phyloP scores from a whole-genome alignment of 1,140 invertebrate genomes.

The Cephus cinctus region DNA sequence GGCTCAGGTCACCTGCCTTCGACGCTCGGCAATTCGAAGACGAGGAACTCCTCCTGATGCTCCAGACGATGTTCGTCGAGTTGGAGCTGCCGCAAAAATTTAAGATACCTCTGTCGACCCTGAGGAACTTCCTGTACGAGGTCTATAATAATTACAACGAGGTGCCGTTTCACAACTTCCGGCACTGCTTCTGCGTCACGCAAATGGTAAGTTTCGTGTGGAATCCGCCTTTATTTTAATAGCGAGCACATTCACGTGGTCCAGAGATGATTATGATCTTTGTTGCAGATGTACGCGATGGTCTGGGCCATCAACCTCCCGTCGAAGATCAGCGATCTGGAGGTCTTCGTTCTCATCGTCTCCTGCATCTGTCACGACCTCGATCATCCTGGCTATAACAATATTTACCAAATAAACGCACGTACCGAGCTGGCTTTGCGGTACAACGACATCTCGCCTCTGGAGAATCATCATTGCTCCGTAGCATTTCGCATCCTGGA shows the following conservation, averaged over 20 bases:
- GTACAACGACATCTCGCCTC: conserved; percentile 86
- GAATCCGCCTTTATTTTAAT: background rate
- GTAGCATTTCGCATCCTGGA: conserved; percentile 81
- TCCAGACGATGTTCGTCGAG: conserved; percentile 84
- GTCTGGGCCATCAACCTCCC: conserved; percentile 72
- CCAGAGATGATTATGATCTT: conserved; percentile 9
- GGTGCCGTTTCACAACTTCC: conserved; percentile 88
- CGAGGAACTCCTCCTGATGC: conserved; percentile 76
- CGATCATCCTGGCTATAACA: conserved; percentile 90
- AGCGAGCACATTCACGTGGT: background rate
- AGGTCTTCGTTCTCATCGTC: conserved; percentile 76
- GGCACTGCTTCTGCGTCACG: conserved; percentile 86
- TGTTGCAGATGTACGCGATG: conserved; percentile 81
- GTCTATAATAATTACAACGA: conserved; percentile 89
- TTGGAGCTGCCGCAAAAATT: conserved; percentile 75
- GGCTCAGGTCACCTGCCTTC: conserved; percentile 73
- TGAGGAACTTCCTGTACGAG: conserved; percentile 73
- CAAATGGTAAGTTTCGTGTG: conserved; percentile 76
- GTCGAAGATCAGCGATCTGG: conserved; percentile 69
- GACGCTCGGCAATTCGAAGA: conserved; percentile 84
- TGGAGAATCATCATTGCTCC: conserved; percentile 89
- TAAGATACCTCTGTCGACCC: conserved; percentile 71
- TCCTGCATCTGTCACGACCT: conserved; percentile 89
- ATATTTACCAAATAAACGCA: conserved; percentile 87
- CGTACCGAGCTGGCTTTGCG: conserved; percentile 80